Base-by-base conservation (phyloP, 2,888 invertebrate genomes). In the Antheraea assamensis region DNA sequence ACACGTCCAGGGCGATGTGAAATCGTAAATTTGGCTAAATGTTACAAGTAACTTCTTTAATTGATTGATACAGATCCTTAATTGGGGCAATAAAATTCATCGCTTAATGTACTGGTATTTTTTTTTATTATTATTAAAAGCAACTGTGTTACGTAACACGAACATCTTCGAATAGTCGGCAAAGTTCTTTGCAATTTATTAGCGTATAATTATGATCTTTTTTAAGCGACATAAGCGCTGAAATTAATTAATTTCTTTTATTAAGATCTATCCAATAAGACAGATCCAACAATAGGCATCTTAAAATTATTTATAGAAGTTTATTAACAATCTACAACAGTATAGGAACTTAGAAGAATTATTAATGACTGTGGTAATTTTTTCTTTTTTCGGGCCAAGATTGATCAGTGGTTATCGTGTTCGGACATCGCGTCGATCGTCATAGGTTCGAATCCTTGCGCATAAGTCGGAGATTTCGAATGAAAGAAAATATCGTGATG, bases 1-100 rank as follows among this genome's bases (percentile, higher is more conserved):
- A 89, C 85, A 80, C 80, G 79, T 82, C 80, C 85, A 81, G 83
- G 78, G 81, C 85, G 85, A 85, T 87, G 81, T 78, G 86, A 86
- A 85, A 85, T 77, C 84, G 85, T 90, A 88, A 90, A 90, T 87
- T 86, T 79, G 74, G 74, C 72, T 74, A 74, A 78, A 79, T 74
- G 75, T 74, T 73, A 75, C 73, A 73, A 75, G 77, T 78, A 81
- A 80, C 84, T 78, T 82, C 81, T 80, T 78, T 80, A 79, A 76
- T 78, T 77, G 76, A 79, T 35, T 79, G n/a, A n/a, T n/a, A 78
- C 78, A 77, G 78, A 78, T 76, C 77, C 76, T 84, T 82, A 81
- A 83, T 86, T 83, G 78, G 79, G 52, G 72, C 75, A 80, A 81
- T 81, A 81, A 82, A 82, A 79, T 75, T 24, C 35, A 55, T 70